Base-by-base conservation (phyloP, 2,113 vertebrate genomes). In the Climacteris rufus region DNA sequence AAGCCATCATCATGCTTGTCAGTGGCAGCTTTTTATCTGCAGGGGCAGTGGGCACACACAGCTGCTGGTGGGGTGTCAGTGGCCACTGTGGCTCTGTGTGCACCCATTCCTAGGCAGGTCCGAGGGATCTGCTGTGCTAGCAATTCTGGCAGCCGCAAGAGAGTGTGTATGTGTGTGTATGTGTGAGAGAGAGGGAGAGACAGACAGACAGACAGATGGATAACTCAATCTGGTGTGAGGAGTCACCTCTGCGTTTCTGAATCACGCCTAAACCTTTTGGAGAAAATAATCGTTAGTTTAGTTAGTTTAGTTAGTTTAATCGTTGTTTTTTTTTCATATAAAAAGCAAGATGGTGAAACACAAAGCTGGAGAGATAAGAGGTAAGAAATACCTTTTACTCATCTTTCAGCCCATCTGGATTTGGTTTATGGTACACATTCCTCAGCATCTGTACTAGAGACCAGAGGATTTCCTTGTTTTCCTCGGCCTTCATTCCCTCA, bases 231-330 rank as follows among this genome's bases (percentile, higher is more conserved):
- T 50, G 37, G 39, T 77, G 45, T 22, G 52, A 77, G 61, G 44
- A 69, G 30, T 61, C 47, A 83, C 45, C 69, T 54, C 77, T 70
- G 47, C 76, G 75, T 70, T 88, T 74, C 78, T 89, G 64, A 95
- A 35, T 96, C 75, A 52, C 2, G 3, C 60, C 77, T 71, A 39
- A 93, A 59, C 23, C 44, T 75, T 93, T 94, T 83, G 66, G 87
- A 88, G 77, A 96, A 95, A 94, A 78, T 71, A 95, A 94, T 92
- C 57, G 94, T 82, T n/a, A n/a, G n/a, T n/a, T n/a, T n/a, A n/a
- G n/a, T n/a, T n/a, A n/a, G n/a, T n/a, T n/a, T n/a, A n/a, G n/a
- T n/a, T n/a, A n/a, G n/a, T n/a, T n/a, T n/a, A n/a, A n/a, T n/a
- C n/a, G n/a, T n/a, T n/a, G n/a, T n/a, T n/a, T n/a, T n/a, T n/a